Conservation (phyloP, 2,888 invertebrate species). For the Stictocephala bisonia region DNA sequence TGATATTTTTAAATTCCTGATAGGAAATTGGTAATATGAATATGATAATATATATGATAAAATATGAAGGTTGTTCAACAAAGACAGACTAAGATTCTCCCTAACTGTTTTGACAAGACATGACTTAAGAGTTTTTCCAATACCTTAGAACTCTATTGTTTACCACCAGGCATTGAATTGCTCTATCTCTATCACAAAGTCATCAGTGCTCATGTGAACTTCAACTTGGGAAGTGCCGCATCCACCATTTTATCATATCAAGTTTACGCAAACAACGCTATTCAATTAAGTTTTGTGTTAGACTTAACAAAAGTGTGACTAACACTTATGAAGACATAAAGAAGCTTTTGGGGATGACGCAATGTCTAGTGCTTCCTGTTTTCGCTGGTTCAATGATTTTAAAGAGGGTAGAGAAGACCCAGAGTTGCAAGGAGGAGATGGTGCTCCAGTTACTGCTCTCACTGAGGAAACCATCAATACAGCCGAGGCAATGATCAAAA, state of each 20-base stretch:
- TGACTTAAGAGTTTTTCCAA: not conserved
- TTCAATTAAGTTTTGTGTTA: not conserved
- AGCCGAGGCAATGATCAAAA: constrained; percentile 9
- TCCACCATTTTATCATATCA: not conserved
- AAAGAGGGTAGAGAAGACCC: not conserved
- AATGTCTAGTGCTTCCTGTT: constrained; percentile 9
- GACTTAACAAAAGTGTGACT: constrained; percentile 2
- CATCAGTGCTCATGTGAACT: constrained; percentile 5
- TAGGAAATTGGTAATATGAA: too few species aligned
- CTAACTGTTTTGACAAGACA: not conserved
- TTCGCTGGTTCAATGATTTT: constrained; percentile 13
- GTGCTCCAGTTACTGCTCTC: constrained; percentile 13
- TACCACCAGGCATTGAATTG: not conserved
- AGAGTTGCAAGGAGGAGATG: constrained; percentile 6
- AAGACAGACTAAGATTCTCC: not conserved
- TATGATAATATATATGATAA: too few species aligned
- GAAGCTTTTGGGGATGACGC: not conserved
- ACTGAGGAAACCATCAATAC: constrained; percentile 3
- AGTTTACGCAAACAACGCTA: not conserved
- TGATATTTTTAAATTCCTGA: too few species aligned
- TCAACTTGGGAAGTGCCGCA: not conserved
- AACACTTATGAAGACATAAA: constrained; percentile 10
- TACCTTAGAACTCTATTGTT: constrained; percentile 3
- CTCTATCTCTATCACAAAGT: not conserved
- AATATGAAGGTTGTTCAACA: constrained; percentile 1